These are phyloP conservation scores for Ecdyonurus torrentis DNA, from an alignment of 2,888 invertebrate genomes.

Conservation along the genomic window DNA sequence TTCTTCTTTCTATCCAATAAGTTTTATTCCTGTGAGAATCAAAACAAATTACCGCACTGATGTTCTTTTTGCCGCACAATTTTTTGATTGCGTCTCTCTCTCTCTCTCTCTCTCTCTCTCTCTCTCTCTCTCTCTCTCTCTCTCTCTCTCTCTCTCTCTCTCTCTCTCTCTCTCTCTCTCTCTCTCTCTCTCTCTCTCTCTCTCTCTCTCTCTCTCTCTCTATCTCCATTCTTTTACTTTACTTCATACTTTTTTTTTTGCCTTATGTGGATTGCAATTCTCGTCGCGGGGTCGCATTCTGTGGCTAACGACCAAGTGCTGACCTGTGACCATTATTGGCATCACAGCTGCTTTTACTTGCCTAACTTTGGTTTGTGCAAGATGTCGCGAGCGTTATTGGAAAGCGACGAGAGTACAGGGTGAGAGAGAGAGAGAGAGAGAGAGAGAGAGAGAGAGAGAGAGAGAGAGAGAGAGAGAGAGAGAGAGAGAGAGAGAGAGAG, in stretches of 20 bases:
- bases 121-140: no score
- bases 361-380: neutral
- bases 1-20: neutral
- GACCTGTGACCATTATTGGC: neutral
- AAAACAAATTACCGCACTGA: neutral
- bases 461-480: no score
- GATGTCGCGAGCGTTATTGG: neutral
- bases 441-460: no score
- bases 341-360: neutral
- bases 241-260: no score
- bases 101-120: no score
- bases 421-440: no score
- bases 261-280: neutral
- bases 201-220: no score
- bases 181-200: no score
- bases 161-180: no score
- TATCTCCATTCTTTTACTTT: no score
- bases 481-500: no score
- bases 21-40: neutral
- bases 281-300: neutral
- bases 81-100: neutral
- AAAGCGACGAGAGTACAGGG: neutral
- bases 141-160: no score
- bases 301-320: neutral
- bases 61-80: neutral